Evolutionary conservation across 37 sponge, comb jelly and placozoan genomes (phyloP).

Genomic region (Cliona cf. orientalis): DNA sequence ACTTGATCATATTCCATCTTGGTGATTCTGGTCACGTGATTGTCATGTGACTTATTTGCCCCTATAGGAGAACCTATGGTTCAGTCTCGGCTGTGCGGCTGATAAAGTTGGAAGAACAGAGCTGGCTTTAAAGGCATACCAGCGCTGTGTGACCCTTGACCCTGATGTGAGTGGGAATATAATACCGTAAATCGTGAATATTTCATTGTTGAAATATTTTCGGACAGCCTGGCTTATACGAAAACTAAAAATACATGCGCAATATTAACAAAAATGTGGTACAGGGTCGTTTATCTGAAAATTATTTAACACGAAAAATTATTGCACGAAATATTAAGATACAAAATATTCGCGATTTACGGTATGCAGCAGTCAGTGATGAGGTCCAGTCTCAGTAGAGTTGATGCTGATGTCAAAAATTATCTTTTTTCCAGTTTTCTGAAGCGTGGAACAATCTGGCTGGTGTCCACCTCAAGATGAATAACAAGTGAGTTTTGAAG

Average conservation of each 20-base stretch:
- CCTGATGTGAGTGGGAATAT: slow-evolving; percentile 80
- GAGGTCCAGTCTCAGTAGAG: no score
- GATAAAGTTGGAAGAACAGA: slow-evolving; percentile 51
- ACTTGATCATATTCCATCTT: neutral
- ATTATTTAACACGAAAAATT: no score
- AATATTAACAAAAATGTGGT: no score
- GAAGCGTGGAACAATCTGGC: slow-evolving; percentile 96
- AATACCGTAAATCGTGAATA: no score
- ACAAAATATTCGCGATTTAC: no score
- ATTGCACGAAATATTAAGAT: no score
- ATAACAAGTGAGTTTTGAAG: slow-evolving; percentile 64
- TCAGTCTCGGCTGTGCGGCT: slow-evolving; percentile 90
- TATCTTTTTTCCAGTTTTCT: slow-evolving; percentile 60
- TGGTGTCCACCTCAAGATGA: slow-evolving; percentile 67
- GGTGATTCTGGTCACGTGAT: slow-evolving; percentile 17
- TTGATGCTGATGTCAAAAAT: no score
- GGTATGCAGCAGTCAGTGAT: no score
- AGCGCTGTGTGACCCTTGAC: slow-evolving; percentile 75
- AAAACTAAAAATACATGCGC: no score
- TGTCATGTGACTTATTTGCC: neutral
- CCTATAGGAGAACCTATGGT: slow-evolving; percentile 87
- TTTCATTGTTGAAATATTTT: no score
- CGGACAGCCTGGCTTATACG: no score
- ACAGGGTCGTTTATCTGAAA: no score
- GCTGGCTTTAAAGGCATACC: slow-evolving; percentile 73